These are phyloP conservation scores for Yponomeuta cagnagella DNA, from an alignment of 2,888 invertebrate species.

Conservation along the genomic window DNA sequence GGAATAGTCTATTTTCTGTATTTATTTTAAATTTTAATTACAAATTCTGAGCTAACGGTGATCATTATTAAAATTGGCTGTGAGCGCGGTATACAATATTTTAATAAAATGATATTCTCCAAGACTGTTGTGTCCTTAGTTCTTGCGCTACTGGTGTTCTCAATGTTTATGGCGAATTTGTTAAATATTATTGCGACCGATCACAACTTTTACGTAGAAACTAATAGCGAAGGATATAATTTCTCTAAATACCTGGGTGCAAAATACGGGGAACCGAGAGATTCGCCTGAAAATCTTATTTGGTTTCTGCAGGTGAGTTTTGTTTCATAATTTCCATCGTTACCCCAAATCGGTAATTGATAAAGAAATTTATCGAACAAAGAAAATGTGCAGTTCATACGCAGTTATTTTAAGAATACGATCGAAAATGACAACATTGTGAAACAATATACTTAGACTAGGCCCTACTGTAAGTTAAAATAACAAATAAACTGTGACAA, in stretches of 20 bases:
- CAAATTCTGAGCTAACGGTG: not conserved
- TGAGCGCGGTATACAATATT: too few species aligned
- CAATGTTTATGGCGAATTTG: conserved; percentile 82
- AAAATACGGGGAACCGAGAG: conserved; percentile 66
- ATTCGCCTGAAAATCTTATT: conserved; percentile 76
- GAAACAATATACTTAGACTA: too few species aligned
- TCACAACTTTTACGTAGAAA: conserved; percentile 55
- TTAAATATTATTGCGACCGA: conserved; percentile 80
- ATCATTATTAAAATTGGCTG: not conserved
- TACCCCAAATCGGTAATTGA: not conserved
- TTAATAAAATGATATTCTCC: conserved; percentile 76
- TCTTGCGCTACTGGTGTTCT: conserved; percentile 78
- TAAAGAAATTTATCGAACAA: conserved; percentile 6
- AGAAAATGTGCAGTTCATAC: not conserved
- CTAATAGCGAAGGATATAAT: conserved; percentile 46
- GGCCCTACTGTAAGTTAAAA: too few species aligned
- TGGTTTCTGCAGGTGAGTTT: conserved; percentile 85
- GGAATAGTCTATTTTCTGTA: not conserved
- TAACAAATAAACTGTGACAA: too few species aligned
- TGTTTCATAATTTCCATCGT: conserved; percentile 13
- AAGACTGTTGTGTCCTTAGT: conserved; percentile 78
- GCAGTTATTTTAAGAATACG: not conserved
- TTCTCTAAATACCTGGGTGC: conserved; percentile 46
- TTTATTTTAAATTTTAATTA: not conserved
- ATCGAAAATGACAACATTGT: too few species aligned